phyloP scores from a whole-genome alignment of 2,797 vertebrate genomes.

The Sus cebifrons region DNA sequence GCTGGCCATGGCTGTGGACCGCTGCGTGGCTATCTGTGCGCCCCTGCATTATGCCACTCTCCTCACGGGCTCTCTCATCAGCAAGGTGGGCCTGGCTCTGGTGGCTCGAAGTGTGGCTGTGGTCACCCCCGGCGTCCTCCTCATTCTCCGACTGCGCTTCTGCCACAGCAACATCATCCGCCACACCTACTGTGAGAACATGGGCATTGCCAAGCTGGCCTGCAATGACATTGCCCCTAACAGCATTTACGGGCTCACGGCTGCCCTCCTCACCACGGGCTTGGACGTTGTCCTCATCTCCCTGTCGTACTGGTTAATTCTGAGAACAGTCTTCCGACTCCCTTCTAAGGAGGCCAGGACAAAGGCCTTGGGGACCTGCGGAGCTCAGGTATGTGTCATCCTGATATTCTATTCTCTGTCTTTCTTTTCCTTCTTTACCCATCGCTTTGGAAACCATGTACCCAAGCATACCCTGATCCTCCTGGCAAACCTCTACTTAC shows the following conservation, averaged over 20 bases:
- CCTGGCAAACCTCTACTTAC: conserved; percentile 82
- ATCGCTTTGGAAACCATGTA: conserved; percentile 78
- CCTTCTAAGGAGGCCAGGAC: conserved; percentile 37
- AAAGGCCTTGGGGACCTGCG: conserved; percentile 82
- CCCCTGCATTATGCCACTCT: conserved; percentile 74
- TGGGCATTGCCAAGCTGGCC: conserved; percentile 89
- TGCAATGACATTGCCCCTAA: conserved; percentile 87
- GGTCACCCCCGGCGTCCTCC: conserved; percentile 86
- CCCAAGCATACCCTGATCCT: conserved; percentile 78
- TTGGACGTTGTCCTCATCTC: conserved; percentile 81
- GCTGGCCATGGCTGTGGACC: conserved; percentile 90
- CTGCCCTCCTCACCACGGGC: conserved; percentile 84
- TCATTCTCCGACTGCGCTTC: conserved; percentile 86
- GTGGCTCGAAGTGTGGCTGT: conserved; percentile 82
- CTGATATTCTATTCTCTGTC: conserved; percentile 85
- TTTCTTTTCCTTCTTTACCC: conserved; percentile 83
- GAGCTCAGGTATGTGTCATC: conserved; percentile 85
- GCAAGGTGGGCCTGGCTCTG: conserved; percentile 78
- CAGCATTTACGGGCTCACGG: conserved; percentile 87
- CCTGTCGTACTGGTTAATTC: conserved; percentile 81
- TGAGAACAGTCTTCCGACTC: conserved; percentile 75
- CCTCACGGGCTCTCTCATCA: conserved; percentile 66
- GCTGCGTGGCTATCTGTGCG: conserved; percentile 86
- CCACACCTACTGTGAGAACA: conserved; percentile 91
- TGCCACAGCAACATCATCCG: conserved; percentile 84